Evolutionary conservation across 2,113 vertebrate species (phyloP), one percentile per base, ranked within the genome.

Genomic region (Myxocyprinus asiaticus): DNA sequence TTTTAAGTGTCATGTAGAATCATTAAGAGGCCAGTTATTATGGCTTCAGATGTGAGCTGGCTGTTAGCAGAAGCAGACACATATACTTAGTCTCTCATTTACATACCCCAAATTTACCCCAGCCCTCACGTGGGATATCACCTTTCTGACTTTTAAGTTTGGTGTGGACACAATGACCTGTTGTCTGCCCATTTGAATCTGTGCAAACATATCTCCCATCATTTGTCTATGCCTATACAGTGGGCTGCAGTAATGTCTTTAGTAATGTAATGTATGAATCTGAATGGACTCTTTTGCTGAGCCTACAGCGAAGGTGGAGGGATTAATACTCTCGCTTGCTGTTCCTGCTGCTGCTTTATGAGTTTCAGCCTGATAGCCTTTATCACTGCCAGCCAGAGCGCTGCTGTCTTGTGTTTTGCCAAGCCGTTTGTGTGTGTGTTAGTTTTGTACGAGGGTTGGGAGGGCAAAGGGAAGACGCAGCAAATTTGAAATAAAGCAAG

Each of bases 331-430:
- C 3, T 15, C n/a, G 8, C 4, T 53, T 72, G 50, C 62, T 50
- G 10, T 51, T 50, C 12, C 53, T 66, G 42, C 56, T 64, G 17
- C 69, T 45, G 62, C 33, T 78, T 78, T 73, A 78, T 80, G 78
- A 80, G 68, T 78, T 78, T 67, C 58, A 44, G 68, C 42, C 45
- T 73, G 68, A 79, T 63, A 79, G 76, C 7, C 76, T 78, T 82
- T 79, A 82, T 82, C 81, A 82, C 70, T 73, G 71, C 68, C 76
- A 77, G 17, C 55, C 81, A 75, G 64, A 79, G 64, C 58, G 2
- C 22, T 43, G 44, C n/a, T 53, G 42, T 51, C 47, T 69, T 68
- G 33, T 76, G 15, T 12, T 44, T 73, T 67, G 44, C 14, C 62
- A 70, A 48, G 48, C 15, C 4, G 5, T 76, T 9, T 76, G 42